A percentile compares a stretch with the other conserved stretches of the same genome.
phyloP scores from a whole-genome alignment of 2,113 vertebrate genomes.

The Puffinus mauretanicus region DNA sequence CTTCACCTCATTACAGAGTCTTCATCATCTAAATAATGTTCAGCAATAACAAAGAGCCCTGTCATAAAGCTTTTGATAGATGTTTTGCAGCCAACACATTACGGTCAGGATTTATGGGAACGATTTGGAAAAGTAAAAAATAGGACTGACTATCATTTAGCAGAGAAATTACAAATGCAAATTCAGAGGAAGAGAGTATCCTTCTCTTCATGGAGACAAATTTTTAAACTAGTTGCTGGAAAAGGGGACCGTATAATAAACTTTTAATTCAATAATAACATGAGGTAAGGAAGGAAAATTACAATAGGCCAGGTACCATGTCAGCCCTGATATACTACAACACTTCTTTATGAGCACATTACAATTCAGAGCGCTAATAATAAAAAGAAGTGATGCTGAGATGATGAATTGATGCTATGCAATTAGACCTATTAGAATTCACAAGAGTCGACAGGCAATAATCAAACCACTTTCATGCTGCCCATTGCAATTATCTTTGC shows the following conservation, averaged over 20 bases:
- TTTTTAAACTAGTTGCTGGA: slow-evolving; percentile 70
- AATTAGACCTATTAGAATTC: slow-evolving; percentile 89
- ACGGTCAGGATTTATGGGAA: slow-evolving; percentile 65
- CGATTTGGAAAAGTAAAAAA: slow-evolving; percentile 10
- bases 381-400: slow-evolving; percentile 82
- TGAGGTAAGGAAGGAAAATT: slow-evolving; percentile 69
- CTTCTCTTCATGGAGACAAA: slow-evolving; percentile 57
- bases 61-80: slow-evolving; percentile 48
- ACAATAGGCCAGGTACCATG: slow-evolving; percentile 76
- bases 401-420: slow-evolving; percentile 83
- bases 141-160: slow-evolving; percentile 45
- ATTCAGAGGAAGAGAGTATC: slow-evolving; percentile 60
- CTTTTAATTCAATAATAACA: slow-evolving; percentile 72
- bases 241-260: slow-evolving; percentile 69
- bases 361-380: slow-evolving; percentile 79
- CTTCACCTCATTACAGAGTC: neutral
- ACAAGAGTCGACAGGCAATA: slow-evolving; percentile 86
- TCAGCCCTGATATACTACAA: slow-evolving; percentile 79
- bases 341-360: slow-evolving; percentile 79
- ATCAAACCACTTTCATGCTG: slow-evolving; percentile 88
- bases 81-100: slow-evolving; percentile 49
- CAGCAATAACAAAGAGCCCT: slow-evolving; percentile 32
- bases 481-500: slow-evolving; percentile 89
- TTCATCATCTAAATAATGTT: neutral
- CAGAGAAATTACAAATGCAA: slow-evolving; percentile 66